Evolutionary conservation across 2,888 invertebrate species (phyloP), one percentile per base, ranked within the genome.

Genomic region (Drosophila anomelani): DNA sequence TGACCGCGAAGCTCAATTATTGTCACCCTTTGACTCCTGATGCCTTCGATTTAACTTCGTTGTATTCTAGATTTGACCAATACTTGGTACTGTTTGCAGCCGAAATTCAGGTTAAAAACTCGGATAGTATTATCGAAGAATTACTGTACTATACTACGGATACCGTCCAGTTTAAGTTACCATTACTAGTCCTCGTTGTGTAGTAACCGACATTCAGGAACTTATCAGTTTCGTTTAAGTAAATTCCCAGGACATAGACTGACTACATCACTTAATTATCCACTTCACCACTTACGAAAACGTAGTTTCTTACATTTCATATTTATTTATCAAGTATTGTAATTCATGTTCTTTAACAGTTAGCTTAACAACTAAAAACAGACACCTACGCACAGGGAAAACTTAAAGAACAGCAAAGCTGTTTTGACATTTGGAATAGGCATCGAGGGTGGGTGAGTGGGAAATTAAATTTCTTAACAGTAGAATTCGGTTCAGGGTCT

Each of bases 371-470:
- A 20, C 15, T 61, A 61, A 6, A 32, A 13, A 38, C 26, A 46
- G 38, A 60, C 61, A 63, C 61, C 36, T 55, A 57, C 41, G 49
- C 34, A 51, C 41, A 57, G 38, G 38, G 20, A 13, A 7, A 56
- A 59, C 41, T 29, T 46, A 64, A 60, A 62, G 62, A 63, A 63
- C 51, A 79, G 58, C 62, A 63, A 23, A 29, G 26, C 66, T 68
- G 79, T 32, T 47, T 38, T 60, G 41, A 47, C 43, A 59, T 51
- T 57, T 61, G 64, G 60, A 75, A 64, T 59, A 64, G 55, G 49
- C 54, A 15, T 46, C 44, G 10, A 34, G 51, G 51, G 15, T 32
- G 53, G 41, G n/a, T 20, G 13, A 26, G 32, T 46, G 41, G 20
- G 43, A 60, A 47, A 76, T 57, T 2, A 36, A 44, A 29, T 44